Evolutionary conservation across 2,797 vertebrate genomes (phyloP).

Genomic region (Melanotaenia maccullochi): DNA sequence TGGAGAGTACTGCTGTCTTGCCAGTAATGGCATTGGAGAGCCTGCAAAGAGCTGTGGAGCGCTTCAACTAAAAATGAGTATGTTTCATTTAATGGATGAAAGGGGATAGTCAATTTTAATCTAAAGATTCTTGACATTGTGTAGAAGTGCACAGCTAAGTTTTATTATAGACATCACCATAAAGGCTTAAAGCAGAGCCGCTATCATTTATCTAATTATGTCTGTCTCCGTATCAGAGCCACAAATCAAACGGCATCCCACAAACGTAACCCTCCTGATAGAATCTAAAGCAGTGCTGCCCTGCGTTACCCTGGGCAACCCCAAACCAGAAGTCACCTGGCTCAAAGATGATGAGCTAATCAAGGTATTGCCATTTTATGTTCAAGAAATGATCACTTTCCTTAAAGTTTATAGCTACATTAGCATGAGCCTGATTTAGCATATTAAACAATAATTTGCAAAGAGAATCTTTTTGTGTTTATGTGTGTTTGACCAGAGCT

Average conservation of each 20-base stretch:
- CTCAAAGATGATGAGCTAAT: constrained; percentile 93
- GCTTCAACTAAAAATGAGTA: constrained; percentile 99
- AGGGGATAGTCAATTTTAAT: neutral
- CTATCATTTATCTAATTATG: neutral
- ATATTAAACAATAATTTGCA: neutral
- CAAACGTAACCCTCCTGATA: constrained; percentile 89
- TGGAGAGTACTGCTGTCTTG: constrained; percentile 93
- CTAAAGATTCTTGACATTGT: neutral
- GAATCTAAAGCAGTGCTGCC: constrained; percentile 95
- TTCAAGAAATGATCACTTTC: neutral
- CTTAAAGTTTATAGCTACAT: neutral
- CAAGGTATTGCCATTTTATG: constrained; percentile 76
- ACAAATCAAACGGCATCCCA: constrained; percentile 94
- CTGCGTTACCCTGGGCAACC: constrained; percentile 94
- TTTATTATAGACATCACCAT: neutral
- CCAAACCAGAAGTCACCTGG: constrained; percentile 96
- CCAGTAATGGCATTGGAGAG: constrained; percentile 90
- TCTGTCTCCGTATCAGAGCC: constrained; percentile 84
- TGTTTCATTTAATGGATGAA: neutral
- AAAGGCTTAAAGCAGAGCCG: neutral
- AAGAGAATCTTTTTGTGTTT: too few species aligned
- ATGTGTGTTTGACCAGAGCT: neutral
- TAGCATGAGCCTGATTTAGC: neutral
- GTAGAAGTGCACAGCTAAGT: neutral
- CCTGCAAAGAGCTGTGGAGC: constrained; percentile 94